Evolutionary conservation across 1,140 invertebrate genomes (phyloP).

Genomic region (Bacillus rossius): DNA sequence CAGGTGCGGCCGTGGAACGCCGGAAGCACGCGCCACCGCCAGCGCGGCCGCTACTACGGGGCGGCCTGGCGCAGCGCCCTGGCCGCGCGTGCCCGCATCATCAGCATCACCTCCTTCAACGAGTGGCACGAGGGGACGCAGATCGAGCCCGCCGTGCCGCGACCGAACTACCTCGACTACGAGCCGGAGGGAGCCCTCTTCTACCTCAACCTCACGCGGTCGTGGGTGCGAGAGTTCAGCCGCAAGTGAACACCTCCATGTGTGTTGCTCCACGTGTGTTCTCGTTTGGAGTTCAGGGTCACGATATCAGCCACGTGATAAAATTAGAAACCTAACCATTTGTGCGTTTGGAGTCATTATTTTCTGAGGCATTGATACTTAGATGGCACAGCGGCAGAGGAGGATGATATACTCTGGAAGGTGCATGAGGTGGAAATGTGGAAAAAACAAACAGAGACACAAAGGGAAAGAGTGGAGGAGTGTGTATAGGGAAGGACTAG

Average conservation of each 20-base stretch:
- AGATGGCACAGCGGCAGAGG: no score
- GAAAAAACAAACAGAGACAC: no score
- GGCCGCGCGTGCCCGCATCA: constrained; percentile 43
- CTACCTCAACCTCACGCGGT: constrained; percentile 53
- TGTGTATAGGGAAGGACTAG: no score
- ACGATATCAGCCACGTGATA: no score
- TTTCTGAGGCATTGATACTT: no score
- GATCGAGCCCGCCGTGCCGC: constrained; percentile 51
- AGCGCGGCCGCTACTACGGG: constrained; percentile 43
- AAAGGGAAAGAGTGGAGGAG: no score
- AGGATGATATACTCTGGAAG: no score
- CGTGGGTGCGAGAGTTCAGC: constrained; percentile 44
- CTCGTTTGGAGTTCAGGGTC: no score
- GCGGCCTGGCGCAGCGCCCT: constrained; percentile 50
- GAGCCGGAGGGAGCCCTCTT: constrained; percentile 50
- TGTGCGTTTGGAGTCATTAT: no score
- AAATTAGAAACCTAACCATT: no score
- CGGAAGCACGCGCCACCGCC: constrained; percentile 47
- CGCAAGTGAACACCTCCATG: background rate
- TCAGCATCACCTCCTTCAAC: constrained; percentile 55
- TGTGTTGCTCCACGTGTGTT: no score
- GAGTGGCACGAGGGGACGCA: constrained; percentile 58
- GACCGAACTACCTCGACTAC: constrained; percentile 50
- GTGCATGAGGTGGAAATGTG: no score
- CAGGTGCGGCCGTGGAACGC: constrained; percentile 49